Evolutionary conservation across 2,888 invertebrate genomes (phyloP), one percentile per base, ranked within the genome.

Genomic region (Pachycephus smyrnensis): DNA sequence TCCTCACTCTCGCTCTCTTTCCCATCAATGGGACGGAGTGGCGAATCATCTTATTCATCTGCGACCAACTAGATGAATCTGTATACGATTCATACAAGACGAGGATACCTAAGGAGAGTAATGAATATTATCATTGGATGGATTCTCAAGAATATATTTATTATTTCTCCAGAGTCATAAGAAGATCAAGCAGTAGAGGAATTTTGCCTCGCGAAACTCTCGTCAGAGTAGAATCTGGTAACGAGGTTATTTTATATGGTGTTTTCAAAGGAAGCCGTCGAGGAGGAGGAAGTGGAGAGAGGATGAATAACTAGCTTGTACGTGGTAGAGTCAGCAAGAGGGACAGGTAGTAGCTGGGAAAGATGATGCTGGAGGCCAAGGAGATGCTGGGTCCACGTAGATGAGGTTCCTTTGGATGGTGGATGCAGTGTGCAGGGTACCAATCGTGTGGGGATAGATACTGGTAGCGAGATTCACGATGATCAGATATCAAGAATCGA

Each of bases 401-500:
- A 37, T 37, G 12, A 37, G 37, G 37, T 23, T 23, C 23, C 55
- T 55, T 23, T 3, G 55, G 55, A 2, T 23, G 55, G 55, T 23
- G 1, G 55, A 23, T 55, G 15, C 55, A 55, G 9, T 23, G 40
- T 1, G 40, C 55, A 23, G 55, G 55, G 55, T 9, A 55, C 55
- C 55, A 55, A 55, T 4, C 35, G 35, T 35, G 35, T 35, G 35
- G n/a, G n/a, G n/a, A n/a, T n/a, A n/a, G 35, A 35, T 35, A 35
- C 23, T 55, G 71, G 71, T 33, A 33, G 71, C 71, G 33, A 69
- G 31, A 76, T 68, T 74, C 69, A 68, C 32, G 68, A 71, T 6
- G 82, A 85, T 85, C 86, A 81, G 85, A 86, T 84, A 88, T 87
- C 85, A 84, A 79, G 84, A 86, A 84, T 87, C 84, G 85, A 84